Base-by-base conservation (phyloP, 1,140 invertebrate genomes). In the Orussus abietinus region DNA sequence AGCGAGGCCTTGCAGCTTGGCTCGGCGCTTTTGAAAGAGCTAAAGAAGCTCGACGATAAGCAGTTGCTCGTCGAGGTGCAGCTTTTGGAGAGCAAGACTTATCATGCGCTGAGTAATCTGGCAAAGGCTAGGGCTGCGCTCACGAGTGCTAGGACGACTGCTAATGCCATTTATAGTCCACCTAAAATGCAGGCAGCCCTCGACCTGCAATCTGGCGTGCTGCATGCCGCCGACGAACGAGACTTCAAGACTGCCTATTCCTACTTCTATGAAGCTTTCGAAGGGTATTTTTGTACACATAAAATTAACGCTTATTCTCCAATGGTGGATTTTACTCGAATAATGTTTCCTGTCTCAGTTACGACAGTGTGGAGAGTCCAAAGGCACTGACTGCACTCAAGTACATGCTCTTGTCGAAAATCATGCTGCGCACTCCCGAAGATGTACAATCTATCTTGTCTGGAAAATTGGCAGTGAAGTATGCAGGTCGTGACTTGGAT, bases 241-340 rank as follows among this genome's bases (percentile, higher is more conserved):
- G 97, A 99, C 65, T 99, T 99, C 69, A 99, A 99, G 80, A 99
- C 96, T 52, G 97, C 96, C 22, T 99, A 96, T 72, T 99, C 96
- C 25, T 99, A 99, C 67, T 99, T 99, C 67, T 99, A 98, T 75
- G 97, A 99, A 79, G 96, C 96, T 22, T 99, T 99, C 75, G 97
- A 99, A 79, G 95, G 95, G 47, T 74, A 66, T 35, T 37, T 42
- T 41, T 51, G n/a, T 11, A 21, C 28, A 33, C 12, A 13, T 3
- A 29, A 34, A 12, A 10, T 19, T 28, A 1, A n/a, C 13, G 15
- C 19, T 5, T 26, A 22, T 26, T 25, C 2, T 14, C 12, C n/a
- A 15, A 14, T 3, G 13, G 7, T 4, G 9, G n/a, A 25, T 25
- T 25, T 7, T 7, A 25, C 6, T 7, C 22, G 22, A 32, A 32